phyloP scores from a whole-genome alignment of 2,797 vertebrate species.

The Platalea minor region DNA sequence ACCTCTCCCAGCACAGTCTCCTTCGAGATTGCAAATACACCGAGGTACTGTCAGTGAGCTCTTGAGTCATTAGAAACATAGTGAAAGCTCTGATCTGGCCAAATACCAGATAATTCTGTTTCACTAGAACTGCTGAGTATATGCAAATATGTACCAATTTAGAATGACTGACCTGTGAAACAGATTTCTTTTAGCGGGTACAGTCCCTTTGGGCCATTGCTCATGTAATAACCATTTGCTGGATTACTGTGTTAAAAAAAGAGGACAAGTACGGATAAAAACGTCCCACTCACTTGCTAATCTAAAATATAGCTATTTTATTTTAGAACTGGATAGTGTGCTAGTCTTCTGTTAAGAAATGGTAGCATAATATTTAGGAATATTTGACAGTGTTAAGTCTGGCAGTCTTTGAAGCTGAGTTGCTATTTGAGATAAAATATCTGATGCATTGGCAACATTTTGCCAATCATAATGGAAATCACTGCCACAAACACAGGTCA shows the following conservation, averaged over 20 bases:
- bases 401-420: not conserved
- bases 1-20: not conserved
- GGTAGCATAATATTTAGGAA: not conserved
- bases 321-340: not conserved
- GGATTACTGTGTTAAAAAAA: not conserved
- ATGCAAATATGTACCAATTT: not conserved
- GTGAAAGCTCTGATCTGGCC: not conserved
- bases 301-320: not conserved
- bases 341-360: not conserved
- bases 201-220: not conserved
- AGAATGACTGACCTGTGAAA: not conserved
- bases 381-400: not conserved
- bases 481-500: not conserved
- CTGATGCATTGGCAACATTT: not conserved
- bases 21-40: not conserved
- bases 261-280: not conserved
- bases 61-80: not conserved
- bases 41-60: not conserved
- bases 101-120: not conserved
- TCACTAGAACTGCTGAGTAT: not conserved
- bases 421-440: not conserved
- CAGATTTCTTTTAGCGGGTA: not conserved
- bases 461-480: not conserved
- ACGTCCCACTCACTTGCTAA: not conserved
- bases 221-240: not conserved